These are phyloP conservation scores for Sinosuthora webbiana DNA, from an alignment of 2,113 vertebrate genomes.

Conservation along the genomic window DNA sequence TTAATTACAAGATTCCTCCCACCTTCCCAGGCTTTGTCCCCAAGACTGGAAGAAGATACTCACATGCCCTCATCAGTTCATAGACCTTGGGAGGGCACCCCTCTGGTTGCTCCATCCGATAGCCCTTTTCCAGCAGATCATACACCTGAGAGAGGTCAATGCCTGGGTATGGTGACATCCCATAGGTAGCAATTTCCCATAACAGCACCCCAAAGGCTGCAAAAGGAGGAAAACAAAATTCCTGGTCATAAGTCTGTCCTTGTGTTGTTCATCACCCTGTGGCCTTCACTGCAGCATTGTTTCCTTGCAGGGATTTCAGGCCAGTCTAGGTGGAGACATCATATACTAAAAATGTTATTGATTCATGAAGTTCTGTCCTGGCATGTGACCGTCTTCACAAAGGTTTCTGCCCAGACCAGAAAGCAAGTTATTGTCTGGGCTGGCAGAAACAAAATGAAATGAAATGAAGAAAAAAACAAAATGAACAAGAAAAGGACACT, in stretches of 20 bases:
- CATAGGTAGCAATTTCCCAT: slow-evolving; percentile 99
- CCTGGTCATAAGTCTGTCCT: neutral
- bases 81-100: slow-evolving; percentile 98
- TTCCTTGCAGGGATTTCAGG: neutral
- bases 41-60: slow-evolving; percentile 66
- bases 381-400: neutral
- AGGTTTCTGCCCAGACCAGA: neutral
- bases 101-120: slow-evolving; percentile 98
- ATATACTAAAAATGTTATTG: neutral
- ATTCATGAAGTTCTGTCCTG: neutral
- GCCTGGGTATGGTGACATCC: slow-evolving; percentile 98
- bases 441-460: neutral
- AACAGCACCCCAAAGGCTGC: slow-evolving; percentile 95
- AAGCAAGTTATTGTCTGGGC: neutral
- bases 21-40: neutral
- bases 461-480: neutral
- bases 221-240: neutral
- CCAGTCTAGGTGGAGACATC: neutral
- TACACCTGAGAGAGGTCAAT: slow-evolving; percentile 99
- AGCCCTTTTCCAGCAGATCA: slow-evolving; percentile 96
- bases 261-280: neutral
- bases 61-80: slow-evolving; percentile 98
- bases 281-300: neutral
- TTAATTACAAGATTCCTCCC: neutral
- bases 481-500: neutral